These are phyloP conservation scores for Thalassoma bifasciatum DNA, from an alignment of 2,113 vertebrate genomes.

Conservation along the genomic window DNA sequence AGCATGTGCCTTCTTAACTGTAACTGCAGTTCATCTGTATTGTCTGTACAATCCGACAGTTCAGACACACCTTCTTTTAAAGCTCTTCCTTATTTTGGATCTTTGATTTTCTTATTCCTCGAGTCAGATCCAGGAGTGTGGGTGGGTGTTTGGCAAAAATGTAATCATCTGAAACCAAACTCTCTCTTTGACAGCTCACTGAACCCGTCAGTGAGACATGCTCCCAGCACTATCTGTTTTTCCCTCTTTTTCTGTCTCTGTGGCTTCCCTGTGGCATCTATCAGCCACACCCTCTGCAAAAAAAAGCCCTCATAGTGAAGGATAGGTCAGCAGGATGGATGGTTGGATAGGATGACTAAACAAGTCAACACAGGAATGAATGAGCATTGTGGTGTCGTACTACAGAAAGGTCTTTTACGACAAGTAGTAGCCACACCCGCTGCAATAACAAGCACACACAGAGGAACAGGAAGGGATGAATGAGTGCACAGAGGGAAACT, in stretches of 20 bases:
- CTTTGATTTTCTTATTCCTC: background rate
- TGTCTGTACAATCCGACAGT: too few species aligned
- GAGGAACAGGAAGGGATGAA: conserved; percentile 12
- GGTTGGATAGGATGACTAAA: conserved; percentile 48
- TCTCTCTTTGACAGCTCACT: conserved; percentile 31
- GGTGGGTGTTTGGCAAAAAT: conserved; percentile 26
- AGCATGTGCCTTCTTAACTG: background rate
- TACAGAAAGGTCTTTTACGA: background rate
- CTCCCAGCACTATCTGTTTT: conserved; percentile 11
- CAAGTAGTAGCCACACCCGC: conserved; percentile 56
- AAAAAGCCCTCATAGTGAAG: conserved; percentile 47
- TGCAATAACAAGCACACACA: background rate
- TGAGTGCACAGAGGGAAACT: conserved; percentile 40
- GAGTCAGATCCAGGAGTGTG: conserved; percentile 46
- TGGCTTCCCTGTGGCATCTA: conserved; percentile 43
- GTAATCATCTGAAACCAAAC: conserved; percentile 62
- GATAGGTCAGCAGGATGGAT: conserved; percentile 16
- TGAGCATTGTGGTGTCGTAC: conserved; percentile 27
- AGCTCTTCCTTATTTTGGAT: too few species aligned
- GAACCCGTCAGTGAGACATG: conserved; percentile 33
- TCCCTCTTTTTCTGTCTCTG: background rate
- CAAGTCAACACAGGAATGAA: conserved; percentile 52
- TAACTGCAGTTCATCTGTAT: too few species aligned
- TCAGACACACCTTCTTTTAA: too few species aligned
- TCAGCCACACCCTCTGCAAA: conserved; percentile 60